These are phyloP conservation scores for Acleris holmiana DNA, from an alignment of 2,888 invertebrate genomes.

Conservation along the genomic window DNA sequence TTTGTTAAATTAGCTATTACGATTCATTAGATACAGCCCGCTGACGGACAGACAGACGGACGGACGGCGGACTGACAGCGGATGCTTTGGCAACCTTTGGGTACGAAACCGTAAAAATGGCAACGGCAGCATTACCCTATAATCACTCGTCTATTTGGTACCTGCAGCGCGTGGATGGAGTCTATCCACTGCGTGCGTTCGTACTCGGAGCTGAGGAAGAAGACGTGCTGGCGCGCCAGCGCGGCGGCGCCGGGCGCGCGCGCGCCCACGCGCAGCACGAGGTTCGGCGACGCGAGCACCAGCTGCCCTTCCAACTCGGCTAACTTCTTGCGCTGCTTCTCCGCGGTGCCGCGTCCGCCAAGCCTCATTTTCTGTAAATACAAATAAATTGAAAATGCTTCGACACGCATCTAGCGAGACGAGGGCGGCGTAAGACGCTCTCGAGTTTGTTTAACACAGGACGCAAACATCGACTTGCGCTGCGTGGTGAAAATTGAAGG, in stretches of 20 bases:
- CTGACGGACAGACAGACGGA: no score
- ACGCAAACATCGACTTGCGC: no score
- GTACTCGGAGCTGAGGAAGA: constrained; percentile 97
- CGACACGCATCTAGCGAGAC: no score
- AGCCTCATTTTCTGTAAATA: constrained; percentile 83
- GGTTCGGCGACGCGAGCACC: constrained; percentile 94
- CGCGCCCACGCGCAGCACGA: constrained; percentile 92
- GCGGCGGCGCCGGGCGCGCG: constrained; percentile 79
- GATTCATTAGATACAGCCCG: no score
- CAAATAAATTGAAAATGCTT: not conserved
- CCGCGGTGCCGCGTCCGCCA: constrained; percentile 86
- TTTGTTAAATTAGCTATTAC: no score
- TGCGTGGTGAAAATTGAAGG: no score
- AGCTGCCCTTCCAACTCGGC: constrained; percentile 95
- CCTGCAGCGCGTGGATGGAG: constrained; percentile 93
- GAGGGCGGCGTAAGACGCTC: no score
- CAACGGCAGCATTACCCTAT: no score
- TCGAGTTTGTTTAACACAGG: no score
- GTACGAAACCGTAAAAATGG: no score
- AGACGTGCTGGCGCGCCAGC: constrained; percentile 89
- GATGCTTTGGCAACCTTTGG: not conserved
- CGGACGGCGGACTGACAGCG: not conserved
- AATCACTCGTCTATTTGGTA: constrained; percentile 44
- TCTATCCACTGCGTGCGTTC: constrained; percentile 97
- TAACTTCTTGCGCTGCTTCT: constrained; percentile 95